Base-by-base conservation (phyloP, 2,113 vertebrate species). In the Pica pica region DNA sequence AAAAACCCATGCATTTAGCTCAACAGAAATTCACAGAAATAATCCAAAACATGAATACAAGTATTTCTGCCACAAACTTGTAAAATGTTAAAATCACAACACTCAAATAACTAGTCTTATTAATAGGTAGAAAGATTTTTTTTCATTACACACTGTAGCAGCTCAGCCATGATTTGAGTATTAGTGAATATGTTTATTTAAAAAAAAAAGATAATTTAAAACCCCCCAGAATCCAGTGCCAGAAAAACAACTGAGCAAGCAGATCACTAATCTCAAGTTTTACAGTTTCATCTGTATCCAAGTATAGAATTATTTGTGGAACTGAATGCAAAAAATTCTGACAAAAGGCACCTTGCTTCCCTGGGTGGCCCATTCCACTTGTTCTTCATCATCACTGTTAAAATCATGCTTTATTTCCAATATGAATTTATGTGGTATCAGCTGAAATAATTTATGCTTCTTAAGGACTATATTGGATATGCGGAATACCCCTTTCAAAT, bases 1-100 rank as follows among this genome's bases (percentile, higher is more conserved):
- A 98, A 75, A 92, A 97, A 83, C 93, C 97, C 97, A 98, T 92
- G 96, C 97, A 97, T 97, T 97, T 97, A 95, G 95, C 95, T 97
- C 76, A 83, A 93, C 15, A 95, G 73, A 95, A 97, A 82, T 87
- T 97, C 86, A 96, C 74, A 95, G 60, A 88, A 76, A 80, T 18
- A 91, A 39, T 89, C 49, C 70, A 63, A 61, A 90, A 67, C 30
- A 75, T 1, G 0, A 95, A 64, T 16, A 53, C 8, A 87, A 89
- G 90, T 50, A 76, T 92, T 87, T 69, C 83, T 89, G 63, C 11
- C 20, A 86, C 63, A 65, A 39, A 57, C 5, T 59, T 68, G 44
- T 41, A 67, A 81, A 89, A 83, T n/a, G n/a, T 55, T 93, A 85
- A 60, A 83, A 77, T 39, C 15, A 41, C 23, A 78, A 33, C 33